A percentile compares a stretch with the other conserved stretches of the same genome.
Evolutionary conservation across 2,113 vertebrate genomes (phyloP).

Genomic region (Caranx melampygus): DNA sequence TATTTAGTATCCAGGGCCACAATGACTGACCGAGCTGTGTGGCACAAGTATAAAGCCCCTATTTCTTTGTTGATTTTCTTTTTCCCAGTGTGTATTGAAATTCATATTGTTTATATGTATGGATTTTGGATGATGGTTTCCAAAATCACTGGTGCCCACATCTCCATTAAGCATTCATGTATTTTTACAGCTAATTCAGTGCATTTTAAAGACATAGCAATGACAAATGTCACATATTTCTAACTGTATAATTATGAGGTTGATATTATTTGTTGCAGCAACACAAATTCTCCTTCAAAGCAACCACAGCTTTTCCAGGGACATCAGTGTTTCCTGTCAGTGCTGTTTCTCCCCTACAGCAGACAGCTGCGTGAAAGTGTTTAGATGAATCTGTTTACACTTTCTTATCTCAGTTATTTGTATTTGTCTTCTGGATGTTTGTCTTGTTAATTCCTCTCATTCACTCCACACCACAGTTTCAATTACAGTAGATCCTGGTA

Average conservation of each 20-base stretch:
- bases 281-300: constrained; percentile 1
- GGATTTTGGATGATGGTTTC: neutral
- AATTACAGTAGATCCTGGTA: constrained; percentile 32
- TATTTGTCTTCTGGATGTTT: constrained; percentile 28
- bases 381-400: constrained; percentile 44
- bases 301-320: neutral
- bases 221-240: neutral
- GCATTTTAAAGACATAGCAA: neutral
- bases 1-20: neutral
- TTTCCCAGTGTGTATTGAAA: neutral
- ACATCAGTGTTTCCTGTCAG: constrained; percentile 19
- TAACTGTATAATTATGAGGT: neutral
- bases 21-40: neutral
- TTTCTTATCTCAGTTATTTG: constrained; percentile 37
- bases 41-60: neutral
- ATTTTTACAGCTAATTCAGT: neutral
- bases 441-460: constrained; percentile 41
- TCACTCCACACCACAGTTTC: constrained; percentile 31
- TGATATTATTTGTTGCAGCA: neutral
- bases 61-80: neutral
- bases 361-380: constrained; percentile 15
- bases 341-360: neutral
- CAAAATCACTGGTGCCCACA: neutral
- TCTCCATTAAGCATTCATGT: neutral
- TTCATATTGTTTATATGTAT: neutral